Evolutionary conservation across 2,797 vertebrate species (phyloP).

Genomic region (Oreortyx pictus): DNA sequence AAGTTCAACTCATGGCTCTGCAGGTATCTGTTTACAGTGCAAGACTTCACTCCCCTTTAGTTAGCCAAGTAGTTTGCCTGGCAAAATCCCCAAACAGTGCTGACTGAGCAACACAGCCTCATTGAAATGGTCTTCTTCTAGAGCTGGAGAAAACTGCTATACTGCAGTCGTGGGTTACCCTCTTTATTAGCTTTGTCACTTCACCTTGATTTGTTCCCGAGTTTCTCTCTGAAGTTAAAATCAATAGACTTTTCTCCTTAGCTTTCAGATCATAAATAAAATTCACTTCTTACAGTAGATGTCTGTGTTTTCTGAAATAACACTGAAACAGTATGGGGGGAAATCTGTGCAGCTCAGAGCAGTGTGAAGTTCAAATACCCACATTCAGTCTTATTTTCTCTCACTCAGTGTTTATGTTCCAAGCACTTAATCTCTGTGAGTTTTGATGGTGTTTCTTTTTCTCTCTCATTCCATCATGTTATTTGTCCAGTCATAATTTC

Average conservation of each 20-base stretch:
- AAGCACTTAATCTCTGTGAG: background rate
- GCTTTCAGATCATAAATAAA: slow-evolving; percentile 5
- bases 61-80: background rate
- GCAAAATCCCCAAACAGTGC: background rate
- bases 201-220: slow-evolving; percentile 16
- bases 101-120: background rate
- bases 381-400: background rate
- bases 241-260: background rate
- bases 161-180: background rate
- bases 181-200: slow-evolving; percentile 1
- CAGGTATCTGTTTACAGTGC: background rate
- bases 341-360: background rate
- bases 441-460: background rate
- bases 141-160: background rate
- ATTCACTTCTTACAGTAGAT: background rate
- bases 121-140: background rate
- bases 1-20: background rate
- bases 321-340: background rate
- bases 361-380: background rate
- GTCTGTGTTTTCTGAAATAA: slow-evolving; percentile 2
- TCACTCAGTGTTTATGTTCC: background rate
- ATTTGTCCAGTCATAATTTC: background rate
- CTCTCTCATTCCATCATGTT: background rate
- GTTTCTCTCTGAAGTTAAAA: slow-evolving; percentile 28
- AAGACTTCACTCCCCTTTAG: background rate